Evolutionary conservation across 2,888 invertebrate species (phyloP), one percentile per base, ranked within the genome.

Genomic region (Acrobeloides nanus): DNA sequence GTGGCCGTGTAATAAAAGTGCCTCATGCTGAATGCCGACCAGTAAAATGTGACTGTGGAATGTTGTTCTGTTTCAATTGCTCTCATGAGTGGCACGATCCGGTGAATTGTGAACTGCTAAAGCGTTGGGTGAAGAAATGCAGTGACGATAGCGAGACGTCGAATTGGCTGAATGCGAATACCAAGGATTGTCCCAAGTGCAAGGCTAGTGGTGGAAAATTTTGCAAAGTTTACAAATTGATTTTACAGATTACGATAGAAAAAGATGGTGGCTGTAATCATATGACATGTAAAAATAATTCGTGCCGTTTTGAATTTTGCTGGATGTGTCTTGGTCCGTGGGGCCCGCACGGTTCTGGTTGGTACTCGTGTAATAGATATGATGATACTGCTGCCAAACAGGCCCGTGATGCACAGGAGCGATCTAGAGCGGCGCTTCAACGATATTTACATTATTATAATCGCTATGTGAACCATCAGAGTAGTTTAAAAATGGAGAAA

Each of bases 401-500:
- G 46, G 93, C 93, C 0, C 81, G 95, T 53, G 89, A 92, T 79
- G 89, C 89, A 27, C 93, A 93, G 77, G 93, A 61, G 37, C 27
- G 53, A 12, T 55, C 55, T 18, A 82, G 93, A 53, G 85, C 89
- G 31, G 89, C 89, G 39, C 82, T 97, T 52, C 90, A 93, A 72
- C 84, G 95, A 72, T 97, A 97, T 78, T 80, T 95, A 66, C 93
- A 93, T 80, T 97, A 95, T 78, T 95, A 90, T 78, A 93, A 93
- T 79, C 85, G 95, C 53, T 97, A 92, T 77, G 90, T 93, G 88
- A 95, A 95, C 78, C 95, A 97, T 78, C 89, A 90, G 88, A 90
- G 92, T 78, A 90, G 90, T 60, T 81, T 95, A 72, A 89, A 89
- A 77, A 89, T 97, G 78, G 95, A 97, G 80, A 84, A 85, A 77